Evolutionary conservation across 23 tunicate species (phyloP).

Genomic region (Diplosoma virens): DNA sequence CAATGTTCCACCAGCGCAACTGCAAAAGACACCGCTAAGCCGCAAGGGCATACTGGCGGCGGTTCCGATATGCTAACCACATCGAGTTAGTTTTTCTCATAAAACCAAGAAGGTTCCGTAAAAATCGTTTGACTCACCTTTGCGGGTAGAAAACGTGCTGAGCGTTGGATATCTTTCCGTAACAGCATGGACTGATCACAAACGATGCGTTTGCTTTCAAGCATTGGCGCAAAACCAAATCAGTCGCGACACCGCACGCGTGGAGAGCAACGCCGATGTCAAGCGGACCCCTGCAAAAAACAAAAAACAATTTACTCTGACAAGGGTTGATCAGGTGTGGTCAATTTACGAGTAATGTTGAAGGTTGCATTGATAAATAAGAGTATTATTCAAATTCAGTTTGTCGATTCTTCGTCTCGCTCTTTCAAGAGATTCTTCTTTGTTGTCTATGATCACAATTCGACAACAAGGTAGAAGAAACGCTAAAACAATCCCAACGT

Average conservation of each 20-base stretch:
- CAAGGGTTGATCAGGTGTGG: too few relatives aligned
- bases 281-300: slow-evolving; percentile 50
- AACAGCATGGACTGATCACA: slow-evolving; percentile 93
- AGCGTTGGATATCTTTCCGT: slow-evolving; percentile 82
- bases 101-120: too few relatives aligned
- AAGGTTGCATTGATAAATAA: slow-evolving; percentile 84
- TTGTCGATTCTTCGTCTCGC: slow-evolving; percentile 72
- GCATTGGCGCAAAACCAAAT: slow-evolving; percentile 85
- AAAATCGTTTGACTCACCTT: slow-evolving; percentile 65
- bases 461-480: slow-evolving; percentile 64
- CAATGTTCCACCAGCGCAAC: too few relatives aligned
- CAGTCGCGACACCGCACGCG: slow-evolving; percentile 99
- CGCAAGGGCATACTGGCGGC: too few relatives aligned
- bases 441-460: slow-evolving; percentile 81
- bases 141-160: slow-evolving; percentile 68
- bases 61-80: too few relatives aligned
- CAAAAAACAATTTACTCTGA: neutral
- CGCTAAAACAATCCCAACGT: slow-evolving; percentile 91
- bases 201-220: slow-evolving; percentile 60
- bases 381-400: slow-evolving; percentile 52
- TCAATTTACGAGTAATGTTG: slow-evolving; percentile 48
- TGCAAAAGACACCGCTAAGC: too few relatives aligned
- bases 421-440: slow-evolving; percentile 89
- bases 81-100: too few relatives aligned
- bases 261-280: slow-evolving; percentile 95